phyloP scores from a whole-genome alignment of 2,113 vertebrate species.

The Lasiurus borealis region DNA sequence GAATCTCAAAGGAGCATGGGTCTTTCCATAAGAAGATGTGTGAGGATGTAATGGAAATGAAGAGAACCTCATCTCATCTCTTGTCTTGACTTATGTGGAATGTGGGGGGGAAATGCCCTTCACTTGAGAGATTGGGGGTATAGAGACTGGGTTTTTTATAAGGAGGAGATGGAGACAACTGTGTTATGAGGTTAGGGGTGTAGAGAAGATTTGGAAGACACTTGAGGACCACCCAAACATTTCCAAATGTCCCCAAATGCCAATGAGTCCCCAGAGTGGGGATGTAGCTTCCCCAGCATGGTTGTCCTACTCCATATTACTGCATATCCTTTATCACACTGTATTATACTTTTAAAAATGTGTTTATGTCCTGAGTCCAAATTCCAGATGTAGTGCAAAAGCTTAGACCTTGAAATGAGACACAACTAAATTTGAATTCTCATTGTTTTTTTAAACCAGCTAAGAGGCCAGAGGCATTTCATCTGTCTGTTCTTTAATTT shows the following conservation, averaged over 20 bases:
- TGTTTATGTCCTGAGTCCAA: neutral
- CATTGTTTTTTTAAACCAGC: neutral
- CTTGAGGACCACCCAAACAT: neutral
- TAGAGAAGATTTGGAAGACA: neutral
- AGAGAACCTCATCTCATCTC: neutral
- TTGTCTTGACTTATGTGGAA: neutral
- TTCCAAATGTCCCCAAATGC: neutral
- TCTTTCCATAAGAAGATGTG: neutral
- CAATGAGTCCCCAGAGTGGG: neutral
- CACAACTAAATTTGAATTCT: neutral
- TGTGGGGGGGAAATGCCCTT: neutral
- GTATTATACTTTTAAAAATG: conserved; percentile 10
- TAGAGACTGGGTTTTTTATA: neutral
- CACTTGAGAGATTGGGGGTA: neutral
- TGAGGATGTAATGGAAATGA: neutral
- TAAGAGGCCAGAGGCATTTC: neutral
- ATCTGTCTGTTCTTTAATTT: neutral
- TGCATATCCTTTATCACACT: neutral
- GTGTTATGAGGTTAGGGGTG: neutral
- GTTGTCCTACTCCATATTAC: neutral
- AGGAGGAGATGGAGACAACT: neutral
- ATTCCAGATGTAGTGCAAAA: neutral
- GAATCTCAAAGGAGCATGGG: neutral
- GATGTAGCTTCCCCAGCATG: neutral
- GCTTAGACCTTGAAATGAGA: neutral